Percentiles rank a stretch among this genome's conserved stretches.
These are phyloP conservation scores for Drosophila austrosaltans DNA, from an alignment of 2,888 invertebrate genomes.

Conservation along the genomic window DNA sequence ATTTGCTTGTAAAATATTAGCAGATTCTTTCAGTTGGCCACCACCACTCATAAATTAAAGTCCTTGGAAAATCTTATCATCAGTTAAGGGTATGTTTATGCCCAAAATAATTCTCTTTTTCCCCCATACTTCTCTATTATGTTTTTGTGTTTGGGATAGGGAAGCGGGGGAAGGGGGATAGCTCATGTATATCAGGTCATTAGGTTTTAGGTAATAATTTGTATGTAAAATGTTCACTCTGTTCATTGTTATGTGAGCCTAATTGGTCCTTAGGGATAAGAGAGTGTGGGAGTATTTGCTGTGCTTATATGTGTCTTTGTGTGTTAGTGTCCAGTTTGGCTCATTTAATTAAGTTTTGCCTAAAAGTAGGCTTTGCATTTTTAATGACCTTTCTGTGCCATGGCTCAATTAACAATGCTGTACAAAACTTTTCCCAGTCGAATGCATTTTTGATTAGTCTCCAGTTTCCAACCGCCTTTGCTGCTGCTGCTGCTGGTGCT, in stretches of 20 bases:
- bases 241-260: slow-evolving; percentile 70
- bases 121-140: slow-evolving; percentile 2
- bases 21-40: slow-evolving; percentile 25
- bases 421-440: slow-evolving; percentile 47
- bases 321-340: slow-evolving; percentile 46
- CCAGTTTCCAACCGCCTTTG: slow-evolving; percentile 13
- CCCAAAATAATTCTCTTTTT: not conserved
- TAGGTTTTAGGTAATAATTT: slow-evolving; percentile 75
- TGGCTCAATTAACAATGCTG: slow-evolving; percentile 50
- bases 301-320: slow-evolving; percentile 9
- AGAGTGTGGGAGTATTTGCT: slow-evolving; percentile 1
- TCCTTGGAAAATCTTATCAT: slow-evolving; percentile 55
- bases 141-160: slow-evolving; percentile 14
- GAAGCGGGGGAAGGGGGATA: slow-evolving; percentile 26
- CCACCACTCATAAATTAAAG: slow-evolving; percentile 59
- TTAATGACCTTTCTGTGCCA: slow-evolving; percentile 49
- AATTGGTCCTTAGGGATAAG: slow-evolving; percentile 54
- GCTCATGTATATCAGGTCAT: slow-evolving; percentile 73
- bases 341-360: slow-evolving; percentile 68
- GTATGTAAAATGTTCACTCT: slow-evolving; percentile 63
- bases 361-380: slow-evolving; percentile 62
- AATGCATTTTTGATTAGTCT: slow-evolving; percentile 61
- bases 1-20: slow-evolving; percentile 45
- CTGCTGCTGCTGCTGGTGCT: not conserved
- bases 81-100: slow-evolving; percentile 41